Percentiles rank a stretch among this genome's conserved stretches.
Conservation (phyloP, 2,888 invertebrate species). For the Sturmia bella region DNA sequence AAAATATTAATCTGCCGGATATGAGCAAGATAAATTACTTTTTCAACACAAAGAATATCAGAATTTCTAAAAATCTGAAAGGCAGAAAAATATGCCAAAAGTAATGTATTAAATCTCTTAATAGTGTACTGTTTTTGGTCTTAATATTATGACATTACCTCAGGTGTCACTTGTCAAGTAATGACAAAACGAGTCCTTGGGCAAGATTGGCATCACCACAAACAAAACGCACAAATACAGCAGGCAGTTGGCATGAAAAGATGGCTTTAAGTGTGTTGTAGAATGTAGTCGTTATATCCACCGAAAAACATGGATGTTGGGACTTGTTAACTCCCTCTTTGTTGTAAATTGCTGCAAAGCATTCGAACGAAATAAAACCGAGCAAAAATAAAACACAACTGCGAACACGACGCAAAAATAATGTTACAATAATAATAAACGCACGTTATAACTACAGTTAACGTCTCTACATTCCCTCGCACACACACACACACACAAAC, state of each 20-base stretch:
- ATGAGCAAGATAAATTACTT: conserved; percentile 6
- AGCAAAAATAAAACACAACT: conserved; percentile 21
- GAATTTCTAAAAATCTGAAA: not conserved
- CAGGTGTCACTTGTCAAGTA: conserved; percentile 67
- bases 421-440: conserved; percentile 47
- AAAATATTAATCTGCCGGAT: too few relatives aligned
- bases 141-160: conserved; percentile 59
- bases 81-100: not conserved
- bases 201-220: conserved; percentile 47
- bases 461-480: conserved; percentile 6
- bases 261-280: too few relatives aligned
- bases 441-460: conserved; percentile 44
- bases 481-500: not conserved
- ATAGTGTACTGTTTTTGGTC: conserved; percentile 1
- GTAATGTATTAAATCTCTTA: not conserved
- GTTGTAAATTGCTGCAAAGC: conserved; percentile 45
- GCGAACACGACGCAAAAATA: conserved; percentile 7
- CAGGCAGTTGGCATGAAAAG: conserved; percentile 1
- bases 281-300: not conserved
- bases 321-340: conserved; percentile 36
- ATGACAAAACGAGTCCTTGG: conserved; percentile 61
- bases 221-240: conserved; percentile 12
- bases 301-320: conserved; percentile 11
- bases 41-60: not conserved
- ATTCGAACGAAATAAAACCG: conserved; percentile 17